Evolutionary conservation across 1,140 invertebrate genomes (phyloP), one percentile per base, ranked within the genome.

Genomic region (Rhyzopertha dominica): DNA sequence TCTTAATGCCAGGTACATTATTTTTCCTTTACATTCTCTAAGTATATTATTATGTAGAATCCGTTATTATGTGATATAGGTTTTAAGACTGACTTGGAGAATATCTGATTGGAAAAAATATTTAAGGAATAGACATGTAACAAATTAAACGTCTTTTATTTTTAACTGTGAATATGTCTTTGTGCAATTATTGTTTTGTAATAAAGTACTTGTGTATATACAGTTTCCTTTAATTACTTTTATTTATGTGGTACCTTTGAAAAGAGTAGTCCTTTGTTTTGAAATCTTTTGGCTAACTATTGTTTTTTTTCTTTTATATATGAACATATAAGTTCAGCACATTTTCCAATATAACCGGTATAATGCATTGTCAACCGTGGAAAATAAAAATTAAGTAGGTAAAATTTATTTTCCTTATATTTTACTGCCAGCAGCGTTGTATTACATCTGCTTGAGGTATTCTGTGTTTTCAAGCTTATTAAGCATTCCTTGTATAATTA

Each of bases 281-380:
- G 25, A 5, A 18, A 18, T 43, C 32, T 26, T 20, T 19, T 31
- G 18, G n/a, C 39, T 22, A 10, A 23, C n/a, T n/a, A n/a, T n/a
- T n/a, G n/a, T n/a, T n/a, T n/a, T n/a, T n/a, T n/a, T n/a, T n/a
- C n/a, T n/a, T n/a, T n/a, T n/a, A n/a, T n/a, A n/a, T n/a, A n/a
- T n/a, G n/a, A n/a, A n/a, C n/a, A n/a, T n/a, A n/a, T n/a, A n/a
- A n/a, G n/a, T n/a, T n/a, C n/a, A n/a, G n/a, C n/a, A n/a, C n/a
- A n/a, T n/a, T n/a, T n/a, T n/a, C n/a, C n/a, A n/a, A n/a, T n/a
- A n/a, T n/a, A n/a, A n/a, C n/a, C n/a, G n/a, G n/a, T n/a, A n/a
- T n/a, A n/a, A n/a, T n/a, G n/a, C n/a, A n/a, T n/a, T n/a, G n/a
- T n/a, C n/a, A n/a, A n/a, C n/a, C n/a, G n/a, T n/a, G n/a, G n/a